Evolutionary conservation across 1,140 invertebrate genomes (phyloP), one percentile per base, ranked within the genome.

Genomic region (Hydropsyche tenuis): DNA sequence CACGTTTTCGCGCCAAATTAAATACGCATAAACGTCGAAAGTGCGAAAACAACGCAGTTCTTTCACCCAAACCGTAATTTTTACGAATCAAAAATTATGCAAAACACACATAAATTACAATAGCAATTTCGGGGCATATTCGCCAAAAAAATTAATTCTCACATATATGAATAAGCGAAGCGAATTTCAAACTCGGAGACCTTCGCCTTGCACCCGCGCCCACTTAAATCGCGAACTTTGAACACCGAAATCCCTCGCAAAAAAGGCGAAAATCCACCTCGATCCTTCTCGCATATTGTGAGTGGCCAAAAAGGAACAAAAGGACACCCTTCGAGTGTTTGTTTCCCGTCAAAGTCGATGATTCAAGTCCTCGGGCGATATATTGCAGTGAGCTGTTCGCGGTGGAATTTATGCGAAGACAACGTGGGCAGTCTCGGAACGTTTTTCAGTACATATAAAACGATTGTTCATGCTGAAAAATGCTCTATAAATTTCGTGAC

Each of bases 161-260:
- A 37, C 3, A 4, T 37, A 37, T 37, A 37, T 37, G 30, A 37
- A 48, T 48, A 48, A 48, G 45, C 45, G 56, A 60, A 18, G 22
- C 16, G 46, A 51, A 16, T n/a, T n/a, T n/a, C n/a, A 16, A 11
- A 16, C n/a, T 6, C 51, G 16, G 18, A 4, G 22, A 53, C 51
- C 51, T 53, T 60, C 56, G 56, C 56, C 9, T 60, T 60, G 56
- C 56, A 60, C 23, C 56, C 56, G 56, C 56, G 22, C 23, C 56
- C 56, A 60, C 56, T 60, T 60, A 22, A 25, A 60, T 37, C 30
- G 3, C 9, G 3, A 14, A 3, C 45, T 48, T 48, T 14, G 16
- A 48, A 48, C 45, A 3, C 48, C 16, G 20, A 53, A 53, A 53
- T 53, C 48, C 48, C 16, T 18, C 48, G 16, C 1, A 20, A 53